Conservation (phyloP, 2,797 vertebrate genomes). For the Gallinago stenura region DNA sequence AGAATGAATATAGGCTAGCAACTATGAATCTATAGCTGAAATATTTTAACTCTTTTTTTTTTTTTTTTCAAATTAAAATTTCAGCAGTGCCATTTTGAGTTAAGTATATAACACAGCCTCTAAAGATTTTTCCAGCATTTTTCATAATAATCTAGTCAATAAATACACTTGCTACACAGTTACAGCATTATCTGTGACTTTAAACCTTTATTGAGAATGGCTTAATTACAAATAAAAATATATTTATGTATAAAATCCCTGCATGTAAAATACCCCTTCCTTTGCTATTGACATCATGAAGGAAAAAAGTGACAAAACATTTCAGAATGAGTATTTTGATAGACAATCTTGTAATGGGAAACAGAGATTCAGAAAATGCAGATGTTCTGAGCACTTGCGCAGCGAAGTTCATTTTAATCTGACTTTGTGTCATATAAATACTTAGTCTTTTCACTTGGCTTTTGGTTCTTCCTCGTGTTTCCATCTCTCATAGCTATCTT, state of each 20-base stretch:
- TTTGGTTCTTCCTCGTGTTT: background rate
- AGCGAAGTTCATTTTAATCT: background rate
- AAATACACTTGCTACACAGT: background rate
- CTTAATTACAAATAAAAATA: conserved; percentile 82
- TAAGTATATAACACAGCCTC: background rate
- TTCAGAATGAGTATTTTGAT: background rate
- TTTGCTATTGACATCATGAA: conserved; percentile 44
- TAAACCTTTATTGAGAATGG: conserved; percentile 78
- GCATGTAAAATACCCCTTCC: conserved; percentile 76
- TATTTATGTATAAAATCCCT: conserved; percentile 81
- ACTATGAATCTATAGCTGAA: background rate
- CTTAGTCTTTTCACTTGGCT: background rate
- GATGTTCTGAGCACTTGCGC: background rate
- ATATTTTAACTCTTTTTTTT: background rate
- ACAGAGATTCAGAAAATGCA: background rate
- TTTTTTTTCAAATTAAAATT: background rate
- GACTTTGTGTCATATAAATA: background rate
- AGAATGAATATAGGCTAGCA: background rate
- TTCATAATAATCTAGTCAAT: background rate
- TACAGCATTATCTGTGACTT: conserved; percentile 46
- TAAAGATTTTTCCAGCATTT: background rate
- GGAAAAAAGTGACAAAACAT: conserved; percentile 16
- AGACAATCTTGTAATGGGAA: background rate
- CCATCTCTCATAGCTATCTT: background rate
- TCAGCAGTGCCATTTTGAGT: background rate